Conservation (phyloP, 2,888 invertebrate genomes). For the Volucella inflata region DNA sequence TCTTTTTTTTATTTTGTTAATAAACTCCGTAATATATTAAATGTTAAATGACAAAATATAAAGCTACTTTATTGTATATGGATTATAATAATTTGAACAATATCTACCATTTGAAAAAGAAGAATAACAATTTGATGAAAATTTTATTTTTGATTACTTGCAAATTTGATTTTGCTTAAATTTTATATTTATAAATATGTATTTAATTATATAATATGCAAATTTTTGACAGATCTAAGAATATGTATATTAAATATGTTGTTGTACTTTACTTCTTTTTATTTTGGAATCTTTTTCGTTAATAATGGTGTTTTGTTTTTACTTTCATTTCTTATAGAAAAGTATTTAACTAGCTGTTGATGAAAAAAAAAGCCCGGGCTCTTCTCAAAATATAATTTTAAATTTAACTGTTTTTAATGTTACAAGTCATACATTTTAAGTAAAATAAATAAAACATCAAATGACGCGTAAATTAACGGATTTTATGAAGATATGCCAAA, state of each 20-base stretch:
- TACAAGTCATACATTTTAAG: too few species aligned
- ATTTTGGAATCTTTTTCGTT: slow-evolving; percentile 17
- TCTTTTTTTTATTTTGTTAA: slow-evolving; percentile 11
- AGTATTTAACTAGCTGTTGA: too few species aligned
- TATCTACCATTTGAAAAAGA: slow-evolving; percentile 41
- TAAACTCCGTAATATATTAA: slow-evolving; percentile 29
- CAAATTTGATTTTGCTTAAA: slow-evolving; percentile 15
- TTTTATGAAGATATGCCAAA: too few species aligned
- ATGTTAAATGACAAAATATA: slow-evolving; percentile 53
- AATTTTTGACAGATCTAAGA: slow-evolving; percentile 22
- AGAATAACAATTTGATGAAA: slow-evolving; percentile 52
- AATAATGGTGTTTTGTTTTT: slow-evolving; percentile 35
- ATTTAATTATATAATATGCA: slow-evolving; percentile 7
- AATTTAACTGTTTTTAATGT: too few species aligned
- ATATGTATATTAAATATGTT: slow-evolving; percentile 65
- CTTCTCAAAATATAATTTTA: too few species aligned
- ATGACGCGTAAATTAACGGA: too few species aligned
- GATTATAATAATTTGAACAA: slow-evolving; percentile 30
- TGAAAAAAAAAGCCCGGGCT: too few species aligned
- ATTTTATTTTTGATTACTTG: slow-evolving; percentile 34
- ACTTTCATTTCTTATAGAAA: slow-evolving; percentile 2
- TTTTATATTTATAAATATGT: slow-evolving; percentile 21
- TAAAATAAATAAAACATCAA: too few species aligned
- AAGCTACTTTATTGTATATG: slow-evolving; percentile 18
- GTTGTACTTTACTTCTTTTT: slow-evolving; percentile 63